A percentile compares a stretch with the other conserved stretches of the same genome.
These are phyloP conservation scores for Antitype chi DNA, from an alignment of 2,888 invertebrate genomes.

Conservation along the genomic window DNA sequence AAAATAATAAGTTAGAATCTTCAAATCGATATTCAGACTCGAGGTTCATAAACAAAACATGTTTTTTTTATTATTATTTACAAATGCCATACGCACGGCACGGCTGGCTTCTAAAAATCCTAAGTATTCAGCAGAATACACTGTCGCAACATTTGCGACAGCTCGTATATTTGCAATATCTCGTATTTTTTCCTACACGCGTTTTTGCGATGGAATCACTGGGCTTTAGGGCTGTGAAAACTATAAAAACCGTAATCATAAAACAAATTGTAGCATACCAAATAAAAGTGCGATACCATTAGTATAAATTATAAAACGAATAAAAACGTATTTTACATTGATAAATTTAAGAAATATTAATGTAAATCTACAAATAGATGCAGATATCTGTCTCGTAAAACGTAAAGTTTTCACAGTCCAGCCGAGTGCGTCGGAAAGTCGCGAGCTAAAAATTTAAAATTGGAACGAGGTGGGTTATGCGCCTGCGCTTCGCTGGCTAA, in stretches of 20 bases:
- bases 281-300: slow-evolving; percentile 45
- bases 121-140: slow-evolving; percentile 68
- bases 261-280: slow-evolving; percentile 48
- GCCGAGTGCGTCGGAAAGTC: slow-evolving; percentile 75
- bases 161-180: slow-evolving; percentile 64
- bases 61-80: slow-evolving; percentile 69
- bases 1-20: slow-evolving; percentile 72
- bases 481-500: slow-evolving; percentile 89
- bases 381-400: slow-evolving; percentile 62
- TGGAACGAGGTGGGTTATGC: slow-evolving; percentile 87
- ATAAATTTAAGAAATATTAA: slow-evolving; percentile 50
- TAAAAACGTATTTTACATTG: slow-evolving; percentile 54
- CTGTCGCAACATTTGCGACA: slow-evolving; percentile 57
- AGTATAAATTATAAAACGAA: slow-evolving; percentile 52
- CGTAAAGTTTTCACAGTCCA: slow-evolving; percentile 75
- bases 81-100: slow-evolving; percentile 65
- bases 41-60: slow-evolving; percentile 63
- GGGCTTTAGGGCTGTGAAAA: slow-evolving; percentile 70
- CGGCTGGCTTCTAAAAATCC: slow-evolving; percentile 65
- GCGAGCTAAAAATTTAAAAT: slow-evolving; percentile 81
- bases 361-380: slow-evolving; percentile 63
- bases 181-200: slow-evolving; percentile 70
- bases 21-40: slow-evolving; percentile 72
- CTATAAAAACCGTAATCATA: slow-evolving; percentile 62
- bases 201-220: slow-evolving; percentile 68